These are phyloP conservation scores for Anoplopoma fimbria DNA, from an alignment of 2,113 vertebrate genomes.

Conservation along the genomic window DNA sequence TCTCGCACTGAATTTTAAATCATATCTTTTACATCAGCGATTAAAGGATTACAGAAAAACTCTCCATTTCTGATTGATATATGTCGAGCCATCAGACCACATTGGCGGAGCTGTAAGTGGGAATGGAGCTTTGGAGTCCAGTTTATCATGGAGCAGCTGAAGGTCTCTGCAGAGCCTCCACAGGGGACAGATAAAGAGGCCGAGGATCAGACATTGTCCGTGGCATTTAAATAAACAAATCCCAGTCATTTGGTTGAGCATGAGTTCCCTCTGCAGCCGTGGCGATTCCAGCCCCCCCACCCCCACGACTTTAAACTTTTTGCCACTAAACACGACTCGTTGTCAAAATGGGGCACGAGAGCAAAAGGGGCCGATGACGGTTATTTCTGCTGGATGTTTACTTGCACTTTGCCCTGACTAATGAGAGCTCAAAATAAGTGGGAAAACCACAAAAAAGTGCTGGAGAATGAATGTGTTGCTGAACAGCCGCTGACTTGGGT, in stretches of 20 bases:
- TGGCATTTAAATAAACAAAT: constrained; percentile 34
- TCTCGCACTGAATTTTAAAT: constrained; percentile 31
- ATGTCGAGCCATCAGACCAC: neutral
- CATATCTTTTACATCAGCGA: constrained; percentile 36
- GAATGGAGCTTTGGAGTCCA: constrained; percentile 24
- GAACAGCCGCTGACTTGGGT: constrained; percentile 17
- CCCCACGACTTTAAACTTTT: constrained; percentile 45
- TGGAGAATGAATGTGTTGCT: neutral
- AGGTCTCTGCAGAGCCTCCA: constrained; percentile 23
- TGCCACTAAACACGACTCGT: constrained; percentile 33
- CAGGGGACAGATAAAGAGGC: constrained; percentile 10
- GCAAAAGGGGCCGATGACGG: neutral
- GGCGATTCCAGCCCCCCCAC: neutral
- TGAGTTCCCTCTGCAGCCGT: constrained; percentile 4
- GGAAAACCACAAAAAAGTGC: neutral
- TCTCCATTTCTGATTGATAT: constrained; percentile 37
- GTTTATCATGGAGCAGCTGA: constrained; percentile 14
- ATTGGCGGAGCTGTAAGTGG: constrained; percentile 60
- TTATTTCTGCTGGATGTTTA: constrained; percentile 37
- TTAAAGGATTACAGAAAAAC: constrained; percentile 59
- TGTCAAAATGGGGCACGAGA: constrained; percentile 22
- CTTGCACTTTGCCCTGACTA: constrained; percentile 18
- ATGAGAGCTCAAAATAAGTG: constrained; percentile 35
- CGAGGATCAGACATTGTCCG: constrained; percentile 6
- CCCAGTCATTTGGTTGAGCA: neutral